A percentile compares a stretch with the other conserved stretches of the same genome.
These are phyloP conservation scores for Piaya cayana DNA, from an alignment of 2,113 vertebrate species.

Conservation along the genomic window DNA sequence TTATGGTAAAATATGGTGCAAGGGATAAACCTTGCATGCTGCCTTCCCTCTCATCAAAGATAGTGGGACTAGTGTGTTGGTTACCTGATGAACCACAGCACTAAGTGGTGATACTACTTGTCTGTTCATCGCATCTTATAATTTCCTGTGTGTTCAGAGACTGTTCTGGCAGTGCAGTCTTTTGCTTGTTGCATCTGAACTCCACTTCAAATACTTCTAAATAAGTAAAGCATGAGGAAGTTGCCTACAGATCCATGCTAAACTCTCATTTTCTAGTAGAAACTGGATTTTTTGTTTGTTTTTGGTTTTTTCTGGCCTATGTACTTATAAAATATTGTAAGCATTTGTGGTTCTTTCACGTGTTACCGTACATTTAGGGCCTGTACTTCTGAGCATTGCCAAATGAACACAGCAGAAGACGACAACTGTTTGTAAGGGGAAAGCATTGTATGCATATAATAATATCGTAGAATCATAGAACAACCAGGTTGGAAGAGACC, in stretches of 20 bases:
- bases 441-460: not conserved
- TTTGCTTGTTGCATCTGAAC: not conserved
- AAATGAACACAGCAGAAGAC: not conserved
- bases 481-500: too few species aligned
- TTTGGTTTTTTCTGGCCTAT: not conserved
- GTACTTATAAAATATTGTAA: not conserved
- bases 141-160: fast-evolving
- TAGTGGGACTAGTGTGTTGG: not conserved
- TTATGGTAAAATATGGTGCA: not conserved
- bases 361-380: not conserved
- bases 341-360: not conserved
- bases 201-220: not conserved
- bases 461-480: too few species aligned
- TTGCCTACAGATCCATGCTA: not conserved
- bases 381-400: not conserved
- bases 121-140: not conserved
- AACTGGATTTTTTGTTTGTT: not conserved
- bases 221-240: not conserved
- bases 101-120: not conserved
- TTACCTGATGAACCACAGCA: not conserved
- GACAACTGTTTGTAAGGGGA: not conserved
- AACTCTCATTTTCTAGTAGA: not conserved
- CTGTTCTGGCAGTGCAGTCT: not conserved
- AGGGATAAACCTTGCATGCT: not conserved
- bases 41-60: not conserved